A percentile compares a stretch with the other conserved stretches of the same genome.
Evolutionary conservation across 2,113 vertebrate species (phyloP).

Genomic region (Ciconia maguari): DNA sequence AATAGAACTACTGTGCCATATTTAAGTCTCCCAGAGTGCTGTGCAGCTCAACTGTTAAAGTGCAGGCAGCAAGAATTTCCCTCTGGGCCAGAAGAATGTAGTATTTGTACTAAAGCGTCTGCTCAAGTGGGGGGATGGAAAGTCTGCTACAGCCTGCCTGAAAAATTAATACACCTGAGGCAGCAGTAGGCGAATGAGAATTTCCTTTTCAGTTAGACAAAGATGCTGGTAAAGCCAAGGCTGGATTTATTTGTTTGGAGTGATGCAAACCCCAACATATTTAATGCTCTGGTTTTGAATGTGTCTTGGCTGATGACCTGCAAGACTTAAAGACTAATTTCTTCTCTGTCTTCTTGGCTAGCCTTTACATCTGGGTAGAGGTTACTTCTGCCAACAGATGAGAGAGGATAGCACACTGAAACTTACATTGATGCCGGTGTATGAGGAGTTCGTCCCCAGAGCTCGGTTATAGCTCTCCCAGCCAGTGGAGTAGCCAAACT

Average conservation of each 20-base stretch:
- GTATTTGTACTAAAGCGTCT: conserved; percentile 36
- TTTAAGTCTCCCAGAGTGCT: conserved; percentile 43
- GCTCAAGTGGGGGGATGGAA: neutral
- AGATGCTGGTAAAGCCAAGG: neutral
- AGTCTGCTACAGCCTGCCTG: neutral
- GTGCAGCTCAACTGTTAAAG: conserved; percentile 30
- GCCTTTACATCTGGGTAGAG: neutral
- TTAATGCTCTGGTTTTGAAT: neutral
- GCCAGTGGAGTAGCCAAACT: neutral
- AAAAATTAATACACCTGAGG: conserved; percentile 32
- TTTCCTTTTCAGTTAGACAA: neutral
- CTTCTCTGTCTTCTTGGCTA: neutral
- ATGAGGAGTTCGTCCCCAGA: neutral
- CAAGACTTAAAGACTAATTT: neutral
- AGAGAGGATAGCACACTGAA: neutral
- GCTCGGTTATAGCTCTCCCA: neutral
- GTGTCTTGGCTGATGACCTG: neutral
- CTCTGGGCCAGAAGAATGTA: conserved; percentile 49
- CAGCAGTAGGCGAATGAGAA: neutral
- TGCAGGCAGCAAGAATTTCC: conserved; percentile 54
- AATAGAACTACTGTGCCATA: conserved; percentile 60
- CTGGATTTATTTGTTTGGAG: neutral
- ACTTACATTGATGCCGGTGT: fast-evolving
- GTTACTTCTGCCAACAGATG: neutral
- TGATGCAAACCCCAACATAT: neutral